Conservation (phyloP, 2,888 invertebrate genomes). For the Mesorhabditis belari region DNA sequence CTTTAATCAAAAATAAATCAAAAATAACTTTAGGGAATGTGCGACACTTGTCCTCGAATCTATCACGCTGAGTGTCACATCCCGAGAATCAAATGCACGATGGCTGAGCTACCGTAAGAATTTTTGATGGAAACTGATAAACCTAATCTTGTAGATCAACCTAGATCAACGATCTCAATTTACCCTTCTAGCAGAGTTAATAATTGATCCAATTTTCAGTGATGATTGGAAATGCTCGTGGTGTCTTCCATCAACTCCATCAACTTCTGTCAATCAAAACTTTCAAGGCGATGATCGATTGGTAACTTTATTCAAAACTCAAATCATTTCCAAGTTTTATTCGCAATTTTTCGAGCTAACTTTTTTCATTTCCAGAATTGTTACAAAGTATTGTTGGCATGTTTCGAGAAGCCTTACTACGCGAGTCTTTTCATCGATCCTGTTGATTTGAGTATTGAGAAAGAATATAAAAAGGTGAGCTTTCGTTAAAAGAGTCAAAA, state of each 20-base stretch:
- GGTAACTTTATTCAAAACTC: too few species aligned
- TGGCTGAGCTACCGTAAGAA: not conserved
- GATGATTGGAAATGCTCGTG: not conserved
- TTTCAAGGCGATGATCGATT: not conserved
- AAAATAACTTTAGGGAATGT: not conserved
- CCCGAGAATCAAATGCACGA: not conserved
- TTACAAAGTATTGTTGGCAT: not conserved
- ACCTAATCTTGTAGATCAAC: too few species aligned
- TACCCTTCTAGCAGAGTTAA: too few species aligned
- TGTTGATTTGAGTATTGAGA: not conserved
- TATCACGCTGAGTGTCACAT: not conserved
- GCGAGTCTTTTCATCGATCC: not conserved
- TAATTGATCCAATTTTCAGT: too few species aligned
- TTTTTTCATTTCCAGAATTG: not conserved
- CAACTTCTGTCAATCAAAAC: not conserved
- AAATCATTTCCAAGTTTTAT: too few species aligned
- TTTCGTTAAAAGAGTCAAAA: not conserved
- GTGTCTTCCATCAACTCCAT: not conserved
- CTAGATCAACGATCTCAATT: too few species aligned
- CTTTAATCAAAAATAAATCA: too few species aligned
- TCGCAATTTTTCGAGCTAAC: too few species aligned
- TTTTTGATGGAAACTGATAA: not conserved
- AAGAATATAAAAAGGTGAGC: not conserved
- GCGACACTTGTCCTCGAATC: not conserved
- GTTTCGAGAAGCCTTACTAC: not conserved